Evolutionary conservation across 2,797 vertebrate species (phyloP).

Genomic region (Hemitrygon akajei): DNA sequence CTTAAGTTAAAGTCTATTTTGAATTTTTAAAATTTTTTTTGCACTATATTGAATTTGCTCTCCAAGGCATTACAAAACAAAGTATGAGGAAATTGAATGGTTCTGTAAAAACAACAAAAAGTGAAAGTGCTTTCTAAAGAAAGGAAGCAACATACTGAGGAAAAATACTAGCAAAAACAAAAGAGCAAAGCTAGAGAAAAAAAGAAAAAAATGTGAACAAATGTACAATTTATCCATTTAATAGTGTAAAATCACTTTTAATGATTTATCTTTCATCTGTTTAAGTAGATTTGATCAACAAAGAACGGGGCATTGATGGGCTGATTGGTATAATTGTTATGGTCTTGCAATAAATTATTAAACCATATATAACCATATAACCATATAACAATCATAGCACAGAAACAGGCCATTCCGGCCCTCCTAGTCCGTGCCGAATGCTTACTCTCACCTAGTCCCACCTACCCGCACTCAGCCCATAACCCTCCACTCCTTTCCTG

Average conservation of each 20-base stretch:
- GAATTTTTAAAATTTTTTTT: background rate
- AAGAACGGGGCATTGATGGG: background rate
- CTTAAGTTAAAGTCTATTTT: background rate
- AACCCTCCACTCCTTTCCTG: too few relatives aligned
- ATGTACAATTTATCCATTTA: background rate
- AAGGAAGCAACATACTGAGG: background rate
- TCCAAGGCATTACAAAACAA: background rate
- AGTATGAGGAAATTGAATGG: background rate
- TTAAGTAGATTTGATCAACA: background rate
- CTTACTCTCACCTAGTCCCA: too few relatives aligned
- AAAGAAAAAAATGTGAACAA: background rate
- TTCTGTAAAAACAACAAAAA: background rate
- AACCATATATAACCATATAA: too few relatives aligned
- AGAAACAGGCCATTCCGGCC: too few relatives aligned
- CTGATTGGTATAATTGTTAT: too few relatives aligned
- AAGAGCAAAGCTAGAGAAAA: too few relatives aligned
- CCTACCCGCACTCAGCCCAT: too few relatives aligned
- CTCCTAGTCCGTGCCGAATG: too few relatives aligned
- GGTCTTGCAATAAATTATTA: background rate
- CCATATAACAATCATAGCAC: too few relatives aligned
- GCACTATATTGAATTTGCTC: background rate
- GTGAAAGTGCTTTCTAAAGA: background rate
- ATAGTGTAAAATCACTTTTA: background rate
- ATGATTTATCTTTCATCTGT: background rate
- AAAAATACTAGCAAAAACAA: background rate